Percentiles rank a stretch among this genome's conserved stretches.
Conservation (phyloP, 2,113 vertebrate species). For the Loxodonta africana region DNA sequence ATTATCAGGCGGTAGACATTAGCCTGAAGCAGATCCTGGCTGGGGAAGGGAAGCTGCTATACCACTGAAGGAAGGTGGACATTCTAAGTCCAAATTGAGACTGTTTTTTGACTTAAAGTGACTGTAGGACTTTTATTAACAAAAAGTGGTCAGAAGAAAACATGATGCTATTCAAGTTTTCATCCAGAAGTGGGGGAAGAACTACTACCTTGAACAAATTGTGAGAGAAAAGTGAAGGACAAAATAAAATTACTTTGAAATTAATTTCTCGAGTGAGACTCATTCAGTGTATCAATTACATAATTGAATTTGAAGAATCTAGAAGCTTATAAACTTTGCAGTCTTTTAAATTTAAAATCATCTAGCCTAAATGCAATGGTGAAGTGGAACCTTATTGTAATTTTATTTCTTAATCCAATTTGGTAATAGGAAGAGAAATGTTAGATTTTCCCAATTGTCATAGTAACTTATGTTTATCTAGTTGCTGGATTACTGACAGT, state of each 20-base stretch:
- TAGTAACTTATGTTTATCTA: background rate
- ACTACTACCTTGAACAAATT: background rate
- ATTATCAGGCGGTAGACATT: background rate
- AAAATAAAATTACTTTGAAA: conserved; percentile 38
- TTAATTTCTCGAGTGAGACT: background rate
- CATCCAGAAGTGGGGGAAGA: background rate
- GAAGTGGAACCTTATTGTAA: background rate
- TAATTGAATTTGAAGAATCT: conserved; percentile 61
- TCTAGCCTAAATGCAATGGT: conserved; percentile 17
- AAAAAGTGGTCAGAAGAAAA: conserved; percentile 45
- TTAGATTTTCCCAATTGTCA: conserved; percentile 45
- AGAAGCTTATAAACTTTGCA: conserved; percentile 36
- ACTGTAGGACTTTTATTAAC: background rate
- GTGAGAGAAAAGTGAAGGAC: background rate
- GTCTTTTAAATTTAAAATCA: conserved; percentile 63
- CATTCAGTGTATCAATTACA: background rate
- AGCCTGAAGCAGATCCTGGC: background rate
- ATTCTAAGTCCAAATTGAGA: background rate
- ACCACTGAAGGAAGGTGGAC: background rate
- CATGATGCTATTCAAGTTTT: background rate
- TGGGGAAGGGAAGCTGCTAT: background rate
- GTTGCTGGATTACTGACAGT: conserved; percentile 52
- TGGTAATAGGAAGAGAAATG: conserved; percentile 41
- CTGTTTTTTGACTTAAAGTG: background rate
- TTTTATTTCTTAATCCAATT: conserved; percentile 64